A percentile compares a stretch with the other conserved stretches of the same genome.
phyloP scores from a whole-genome alignment of 2,797 vertebrate genomes.

The Heliangelus exortis region DNA sequence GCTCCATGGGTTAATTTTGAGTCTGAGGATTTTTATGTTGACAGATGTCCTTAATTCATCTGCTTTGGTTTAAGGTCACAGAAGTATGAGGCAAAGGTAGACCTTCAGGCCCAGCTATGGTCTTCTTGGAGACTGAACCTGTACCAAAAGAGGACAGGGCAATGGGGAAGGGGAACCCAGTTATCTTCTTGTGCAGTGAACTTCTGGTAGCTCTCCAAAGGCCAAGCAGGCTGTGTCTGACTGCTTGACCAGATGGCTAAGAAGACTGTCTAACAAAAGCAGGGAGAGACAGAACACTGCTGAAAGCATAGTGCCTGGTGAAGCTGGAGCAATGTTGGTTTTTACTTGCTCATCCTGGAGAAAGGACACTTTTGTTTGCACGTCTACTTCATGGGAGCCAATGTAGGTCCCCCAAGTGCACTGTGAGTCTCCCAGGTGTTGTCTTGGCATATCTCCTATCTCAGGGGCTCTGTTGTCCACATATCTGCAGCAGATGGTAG shows the following conservation, averaged over 20 bases:
- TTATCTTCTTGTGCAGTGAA: neutral
- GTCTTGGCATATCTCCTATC: neutral
- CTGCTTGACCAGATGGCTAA: neutral
- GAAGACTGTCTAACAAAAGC: neutral
- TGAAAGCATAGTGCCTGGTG: neutral
- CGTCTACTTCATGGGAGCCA: neutral
- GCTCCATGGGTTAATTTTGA: constrained; percentile 26
- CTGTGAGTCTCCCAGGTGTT: neutral
- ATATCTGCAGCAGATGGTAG: neutral
- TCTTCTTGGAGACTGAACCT: neutral
- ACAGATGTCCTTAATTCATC: neutral
- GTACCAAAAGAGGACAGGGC: neutral
- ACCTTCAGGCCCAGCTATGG: neutral
- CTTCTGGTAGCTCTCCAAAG: neutral
- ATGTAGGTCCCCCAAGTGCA: rapidly evolving
- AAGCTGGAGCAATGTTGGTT: neutral
- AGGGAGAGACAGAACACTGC: neutral
- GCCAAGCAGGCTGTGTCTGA: neutral
- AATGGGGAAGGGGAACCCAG: neutral
- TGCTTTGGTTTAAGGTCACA: neutral
- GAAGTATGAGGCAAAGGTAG: neutral
- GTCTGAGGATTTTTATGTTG: constrained; percentile 14
- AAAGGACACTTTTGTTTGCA: neutral
- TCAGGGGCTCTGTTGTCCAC: neutral
- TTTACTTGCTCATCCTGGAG: neutral